phyloP scores from a whole-genome alignment of 2,113 vertebrate species.

The Climacteris rufus region DNA sequence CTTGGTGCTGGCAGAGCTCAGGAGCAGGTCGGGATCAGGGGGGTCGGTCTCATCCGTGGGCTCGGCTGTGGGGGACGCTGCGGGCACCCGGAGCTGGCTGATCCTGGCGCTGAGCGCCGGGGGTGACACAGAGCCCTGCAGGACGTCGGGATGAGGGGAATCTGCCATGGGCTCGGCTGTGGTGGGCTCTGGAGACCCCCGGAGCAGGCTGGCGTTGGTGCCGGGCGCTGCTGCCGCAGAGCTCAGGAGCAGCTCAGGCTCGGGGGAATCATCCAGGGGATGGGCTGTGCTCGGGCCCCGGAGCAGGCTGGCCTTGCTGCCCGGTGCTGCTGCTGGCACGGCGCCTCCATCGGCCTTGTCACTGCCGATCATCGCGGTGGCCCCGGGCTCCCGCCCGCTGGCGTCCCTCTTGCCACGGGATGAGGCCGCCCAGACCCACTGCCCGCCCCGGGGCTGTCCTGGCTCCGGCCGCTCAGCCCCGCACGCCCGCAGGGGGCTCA shows the following conservation, averaged over 20 bases:
- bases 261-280: background rate
- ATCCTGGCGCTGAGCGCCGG: accelerated
- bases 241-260: background rate
- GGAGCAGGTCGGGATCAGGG: accelerated
- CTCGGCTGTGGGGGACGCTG: accelerated
- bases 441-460: accelerated
- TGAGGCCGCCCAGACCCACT: background rate
- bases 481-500: background rate
- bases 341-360: accelerated
- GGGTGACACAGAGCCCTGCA: background rate
- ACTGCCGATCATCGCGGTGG: accelerated
- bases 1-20: accelerated
- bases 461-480: background rate
- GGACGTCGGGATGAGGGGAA: accelerated
- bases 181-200: accelerated
- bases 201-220: background rate
- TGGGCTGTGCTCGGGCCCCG: too few species aligned
- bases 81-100: accelerated
- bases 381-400: accelerated
- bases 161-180: accelerated
- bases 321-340: accelerated
- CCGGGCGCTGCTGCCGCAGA: background rate
- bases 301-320: background rate
- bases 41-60: background rate
- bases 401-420: background rate